phyloP scores from a whole-genome alignment of 2,113 vertebrate species.

The Megaceryle maxima region DNA sequence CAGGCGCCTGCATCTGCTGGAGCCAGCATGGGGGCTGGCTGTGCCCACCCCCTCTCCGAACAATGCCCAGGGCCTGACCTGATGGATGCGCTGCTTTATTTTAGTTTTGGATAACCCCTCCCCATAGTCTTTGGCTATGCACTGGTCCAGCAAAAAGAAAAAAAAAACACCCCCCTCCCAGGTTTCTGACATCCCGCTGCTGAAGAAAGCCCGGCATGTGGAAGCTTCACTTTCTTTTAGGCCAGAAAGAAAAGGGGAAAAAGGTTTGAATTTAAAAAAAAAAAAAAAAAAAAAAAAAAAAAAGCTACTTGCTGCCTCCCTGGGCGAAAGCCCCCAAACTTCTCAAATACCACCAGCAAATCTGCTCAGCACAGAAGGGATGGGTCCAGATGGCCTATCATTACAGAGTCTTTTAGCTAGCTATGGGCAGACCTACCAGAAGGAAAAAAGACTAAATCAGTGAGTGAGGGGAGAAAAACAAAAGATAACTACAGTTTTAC shows the following conservation, averaged over 20 bases:
- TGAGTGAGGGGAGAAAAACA: not conserved
- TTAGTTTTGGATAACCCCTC: not conserved
- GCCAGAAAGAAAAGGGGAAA: not conserved
- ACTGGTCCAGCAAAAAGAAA: not conserved
- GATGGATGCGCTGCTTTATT: slow-evolving; percentile 60
- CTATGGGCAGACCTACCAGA: not conserved
- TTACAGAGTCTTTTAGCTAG: not conserved
- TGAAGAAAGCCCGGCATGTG: not conserved
- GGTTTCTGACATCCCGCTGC: slow-evolving; percentile 44
- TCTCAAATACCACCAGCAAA: slow-evolving; percentile 37
- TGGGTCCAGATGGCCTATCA: slow-evolving; percentile 14
- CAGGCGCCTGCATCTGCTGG: slow-evolving; percentile 61
- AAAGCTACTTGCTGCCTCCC: not conserved
- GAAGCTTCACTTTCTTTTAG: slow-evolving; percentile 18
- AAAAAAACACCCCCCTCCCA: slow-evolving; percentile 45
- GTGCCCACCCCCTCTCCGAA: slow-evolving; percentile 36
- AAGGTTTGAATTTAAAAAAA: not conserved
- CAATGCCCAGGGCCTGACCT: slow-evolving; percentile 35
- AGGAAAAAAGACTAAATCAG: not conserved
- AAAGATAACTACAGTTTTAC: not conserved
- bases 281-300: rapidly evolving
- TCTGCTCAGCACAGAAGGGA: not conserved
- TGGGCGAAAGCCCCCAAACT: not conserved
- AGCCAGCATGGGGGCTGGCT: slow-evolving; percentile 57
- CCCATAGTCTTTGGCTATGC: not conserved